phyloP scores from a whole-genome alignment of 2,113 vertebrate species.

The cat (Felis catus) region F.catus_Fca126_mat1.0 CM031417.1:45349001-45349500 shows the following conservation, averaged over 20 bases:
- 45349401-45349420: not conserved
- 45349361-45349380: slow-evolving; percentile 1
- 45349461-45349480: not conserved
- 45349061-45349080: not conserved
- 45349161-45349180: not conserved
- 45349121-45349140: slow-evolving; percentile 22
- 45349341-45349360: slow-evolving; percentile 2
- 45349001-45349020: not conserved
- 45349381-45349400: slow-evolving; percentile 13
- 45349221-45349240: not conserved
- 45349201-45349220: not conserved
- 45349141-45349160: not conserved
- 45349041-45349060: not conserved
- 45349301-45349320: not conserved
- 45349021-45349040: slow-evolving; percentile 30
- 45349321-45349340: not conserved
- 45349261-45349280: not conserved
- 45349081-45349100: slow-evolving; percentile 10
- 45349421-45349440: no score
- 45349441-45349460: no score
- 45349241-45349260: not conserved
- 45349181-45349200: not conserved
- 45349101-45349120: not conserved
- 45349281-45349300: not conserved
- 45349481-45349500: not conserved